Evolutionary conservation across 2,888 invertebrate genomes (phyloP).

Genomic region (Deroplatys truncata): DNA sequence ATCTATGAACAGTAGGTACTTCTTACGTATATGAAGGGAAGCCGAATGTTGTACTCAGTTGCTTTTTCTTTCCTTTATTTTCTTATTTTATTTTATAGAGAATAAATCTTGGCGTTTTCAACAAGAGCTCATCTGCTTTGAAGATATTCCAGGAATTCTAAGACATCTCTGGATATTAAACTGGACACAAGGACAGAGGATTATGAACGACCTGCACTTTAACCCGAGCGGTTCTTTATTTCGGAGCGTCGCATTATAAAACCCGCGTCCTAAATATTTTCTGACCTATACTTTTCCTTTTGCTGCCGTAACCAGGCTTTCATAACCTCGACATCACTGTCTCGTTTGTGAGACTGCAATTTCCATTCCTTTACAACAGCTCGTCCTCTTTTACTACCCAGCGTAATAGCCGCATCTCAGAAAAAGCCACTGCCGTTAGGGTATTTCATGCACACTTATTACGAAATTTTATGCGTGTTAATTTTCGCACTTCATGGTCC

Average conservation of each 20-base stretch:
- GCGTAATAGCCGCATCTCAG: neutral
- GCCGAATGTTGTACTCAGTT: too few species aligned
- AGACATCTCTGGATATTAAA: conserved; percentile 7
- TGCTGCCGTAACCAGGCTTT: neutral
- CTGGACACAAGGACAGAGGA: neutral
- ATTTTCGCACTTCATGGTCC: neutral
- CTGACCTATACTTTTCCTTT: neutral
- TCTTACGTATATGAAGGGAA: too few species aligned
- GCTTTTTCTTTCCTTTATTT: too few species aligned
- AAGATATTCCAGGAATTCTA: neutral
- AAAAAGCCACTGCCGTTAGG: neutral
- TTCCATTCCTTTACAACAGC: neutral
- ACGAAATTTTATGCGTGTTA: neutral
- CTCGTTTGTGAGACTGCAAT: conserved; percentile 1
- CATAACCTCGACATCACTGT: neutral
- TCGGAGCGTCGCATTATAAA: neutral
- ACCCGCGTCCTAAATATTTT: neutral
- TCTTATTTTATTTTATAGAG: neutral
- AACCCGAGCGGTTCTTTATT: neutral
- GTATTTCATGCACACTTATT: neutral
- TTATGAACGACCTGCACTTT: neutral
- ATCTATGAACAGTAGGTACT: too few species aligned
- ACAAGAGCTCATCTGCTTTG: neutral
- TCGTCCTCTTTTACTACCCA: neutral
- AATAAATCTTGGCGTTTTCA: neutral